A percentile compares a stretch with the other conserved stretches of the same genome.
Conservation (phyloP, 2,888 invertebrate species). For the Lapara coniferarum region DNA sequence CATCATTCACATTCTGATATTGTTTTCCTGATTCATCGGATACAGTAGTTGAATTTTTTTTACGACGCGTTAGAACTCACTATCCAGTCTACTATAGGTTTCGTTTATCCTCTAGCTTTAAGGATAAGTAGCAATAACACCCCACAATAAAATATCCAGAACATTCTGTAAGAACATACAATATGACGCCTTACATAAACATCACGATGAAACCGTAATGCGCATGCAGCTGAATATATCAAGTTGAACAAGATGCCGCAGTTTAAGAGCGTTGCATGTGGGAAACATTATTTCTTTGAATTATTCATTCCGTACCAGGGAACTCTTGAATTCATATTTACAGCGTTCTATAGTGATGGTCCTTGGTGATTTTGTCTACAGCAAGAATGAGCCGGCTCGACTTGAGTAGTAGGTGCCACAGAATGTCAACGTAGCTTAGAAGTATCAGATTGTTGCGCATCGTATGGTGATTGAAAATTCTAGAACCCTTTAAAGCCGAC, state of each 20-base stretch:
- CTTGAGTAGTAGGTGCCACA: too few species aligned
- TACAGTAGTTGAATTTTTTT: too few species aligned
- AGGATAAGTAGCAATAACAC: neutral
- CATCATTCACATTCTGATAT: too few species aligned
- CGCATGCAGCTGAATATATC: conserved; percentile 28
- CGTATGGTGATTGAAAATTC: neutral
- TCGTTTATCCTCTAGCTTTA: too few species aligned
- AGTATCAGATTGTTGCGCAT: too few species aligned
- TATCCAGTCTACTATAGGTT: too few species aligned
- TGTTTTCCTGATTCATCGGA: too few species aligned
- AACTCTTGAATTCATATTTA: conserved; percentile 9
- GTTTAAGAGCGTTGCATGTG: conserved; percentile 20
- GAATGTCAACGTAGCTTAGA: too few species aligned
- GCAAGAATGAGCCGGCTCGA: too few species aligned
- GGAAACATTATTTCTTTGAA: conserved; percentile 23
- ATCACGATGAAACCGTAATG: conserved; percentile 27
- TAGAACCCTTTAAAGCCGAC: too few species aligned
- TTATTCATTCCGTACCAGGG: conserved; percentile 11
- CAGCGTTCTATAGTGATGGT: neutral
- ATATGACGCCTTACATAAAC: conserved; percentile 20
- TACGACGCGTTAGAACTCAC: too few species aligned
- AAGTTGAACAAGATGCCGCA: conserved; percentile 18
- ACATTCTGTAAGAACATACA: neutral
- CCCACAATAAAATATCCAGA: neutral
- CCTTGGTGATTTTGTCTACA: neutral